A percentile compares a stretch with the other conserved stretches of the same genome.
phyloP scores from a whole-genome alignment of 2,888 invertebrate species.

The Eledone cirrhosa region DNA sequence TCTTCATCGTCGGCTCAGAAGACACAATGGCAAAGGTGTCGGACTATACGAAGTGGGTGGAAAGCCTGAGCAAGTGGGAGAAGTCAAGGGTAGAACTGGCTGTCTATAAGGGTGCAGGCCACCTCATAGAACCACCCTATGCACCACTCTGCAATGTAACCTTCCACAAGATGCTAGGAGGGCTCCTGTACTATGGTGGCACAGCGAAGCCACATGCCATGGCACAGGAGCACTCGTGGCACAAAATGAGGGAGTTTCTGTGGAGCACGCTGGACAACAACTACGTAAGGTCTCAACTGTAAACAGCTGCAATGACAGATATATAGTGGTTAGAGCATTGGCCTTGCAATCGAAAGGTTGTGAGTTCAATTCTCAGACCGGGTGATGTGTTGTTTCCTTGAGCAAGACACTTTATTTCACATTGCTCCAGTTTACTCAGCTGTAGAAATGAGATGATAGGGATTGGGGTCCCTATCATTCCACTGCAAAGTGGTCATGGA shows the following conservation, averaged over 20 bases:
- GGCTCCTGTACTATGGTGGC: constrained; percentile 37
- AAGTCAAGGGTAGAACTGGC: constrained; percentile 37
- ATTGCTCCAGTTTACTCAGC: too few relatives aligned
- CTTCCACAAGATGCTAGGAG: constrained; percentile 41
- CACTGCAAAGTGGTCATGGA: too few relatives aligned
- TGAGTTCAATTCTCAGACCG: too few relatives aligned
- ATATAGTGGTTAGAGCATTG: too few relatives aligned
- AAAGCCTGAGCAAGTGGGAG: constrained; percentile 34
- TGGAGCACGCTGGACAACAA: background rate
- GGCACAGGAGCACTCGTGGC: constrained; percentile 49
- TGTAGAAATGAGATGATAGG: too few relatives aligned
- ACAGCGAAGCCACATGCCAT: constrained; percentile 41
- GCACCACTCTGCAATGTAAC: constrained; percentile 45
- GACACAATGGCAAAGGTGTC: background rate
- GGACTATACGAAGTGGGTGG: background rate
- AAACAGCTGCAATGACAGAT: too few relatives aligned
- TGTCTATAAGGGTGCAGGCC: constrained; percentile 51
- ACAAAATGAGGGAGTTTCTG: constrained; percentile 25
- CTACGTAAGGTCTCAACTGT: too few relatives aligned
- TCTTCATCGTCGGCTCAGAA: background rate
- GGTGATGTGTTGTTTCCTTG: too few relatives aligned
- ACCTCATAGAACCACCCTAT: constrained; percentile 57
- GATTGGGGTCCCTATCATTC: too few relatives aligned
- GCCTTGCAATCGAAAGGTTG: too few relatives aligned
- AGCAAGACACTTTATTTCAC: too few relatives aligned